These are phyloP conservation scores for Rynchops niger DNA, from an alignment of 2,113 vertebrate genomes.

Conservation along the genomic window DNA sequence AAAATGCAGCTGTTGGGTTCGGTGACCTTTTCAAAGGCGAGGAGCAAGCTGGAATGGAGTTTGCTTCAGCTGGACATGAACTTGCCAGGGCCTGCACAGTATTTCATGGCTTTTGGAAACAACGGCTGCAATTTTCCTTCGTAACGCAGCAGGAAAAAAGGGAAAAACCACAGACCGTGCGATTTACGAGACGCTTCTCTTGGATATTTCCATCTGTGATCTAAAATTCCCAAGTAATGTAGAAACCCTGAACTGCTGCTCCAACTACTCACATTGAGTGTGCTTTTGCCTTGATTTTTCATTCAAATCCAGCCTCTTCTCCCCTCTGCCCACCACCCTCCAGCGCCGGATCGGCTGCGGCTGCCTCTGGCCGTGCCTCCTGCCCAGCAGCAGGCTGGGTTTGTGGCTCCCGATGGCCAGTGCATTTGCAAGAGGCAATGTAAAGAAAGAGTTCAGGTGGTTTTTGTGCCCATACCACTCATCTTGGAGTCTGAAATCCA, in stretches of 20 bases:
- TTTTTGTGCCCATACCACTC: background rate
- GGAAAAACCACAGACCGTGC: background rate
- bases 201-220: constrained; percentile 1
- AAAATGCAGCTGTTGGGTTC: background rate
- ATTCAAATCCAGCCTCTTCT: background rate
- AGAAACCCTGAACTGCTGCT: background rate
- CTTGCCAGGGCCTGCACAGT: background rate
- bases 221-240: background rate
- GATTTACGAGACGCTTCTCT: constrained; percentile 13
- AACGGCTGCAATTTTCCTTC: background rate
- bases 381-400: background rate
- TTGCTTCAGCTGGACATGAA: background rate
- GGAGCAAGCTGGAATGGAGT: background rate
- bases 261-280: background rate
- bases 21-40: background rate
- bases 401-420: background rate
- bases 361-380: background rate
- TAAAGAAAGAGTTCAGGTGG: background rate
- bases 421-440: background rate
- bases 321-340: background rate
- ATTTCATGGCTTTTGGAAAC: constrained; percentile 37
- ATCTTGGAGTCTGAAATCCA: background rate
- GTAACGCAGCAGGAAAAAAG: background rate
- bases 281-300: background rate
- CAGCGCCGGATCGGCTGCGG: rapidly evolving